A percentile compares a stretch with the other conserved stretches of the same genome.
phyloP scores from a whole-genome alignment of 2,888 invertebrate species.

The Apoda limacodes region DNA sequence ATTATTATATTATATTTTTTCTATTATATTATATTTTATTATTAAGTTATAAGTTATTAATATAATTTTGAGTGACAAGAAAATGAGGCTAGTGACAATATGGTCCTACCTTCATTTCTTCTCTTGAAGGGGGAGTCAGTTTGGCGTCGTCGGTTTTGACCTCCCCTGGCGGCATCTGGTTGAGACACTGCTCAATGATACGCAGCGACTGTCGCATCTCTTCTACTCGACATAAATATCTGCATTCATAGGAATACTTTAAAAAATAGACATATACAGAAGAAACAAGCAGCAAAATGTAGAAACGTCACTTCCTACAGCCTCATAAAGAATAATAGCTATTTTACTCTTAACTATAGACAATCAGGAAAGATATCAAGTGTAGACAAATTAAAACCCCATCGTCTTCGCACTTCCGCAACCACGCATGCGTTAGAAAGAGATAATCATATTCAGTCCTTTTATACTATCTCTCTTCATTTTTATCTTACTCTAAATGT shows the following conservation, averaged over 20 bases:
- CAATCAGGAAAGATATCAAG: too few relatives aligned
- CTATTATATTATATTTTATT: too few relatives aligned
- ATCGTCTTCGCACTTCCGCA: too few relatives aligned
- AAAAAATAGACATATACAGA: neutral
- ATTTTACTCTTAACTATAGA: too few relatives aligned
- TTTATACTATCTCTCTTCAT: too few relatives aligned
- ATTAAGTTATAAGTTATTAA: neutral
- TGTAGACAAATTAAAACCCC: too few relatives aligned
- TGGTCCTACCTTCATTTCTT: conserved; percentile 92
- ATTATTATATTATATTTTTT: too few relatives aligned
- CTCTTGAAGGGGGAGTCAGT: conserved; percentile 87
- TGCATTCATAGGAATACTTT: too few relatives aligned
- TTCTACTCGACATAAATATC: conserved; percentile 89
- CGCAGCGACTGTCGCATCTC: conserved; percentile 96
- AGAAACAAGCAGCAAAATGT: neutral
- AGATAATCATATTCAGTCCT: too few relatives aligned
- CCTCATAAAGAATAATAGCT: too few relatives aligned
- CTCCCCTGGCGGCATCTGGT: conserved; percentile 97
- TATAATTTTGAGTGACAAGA: neutral
- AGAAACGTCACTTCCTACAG: neutral
- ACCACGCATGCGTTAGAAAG: too few relatives aligned
- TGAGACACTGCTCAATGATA: conserved; percentile 96
- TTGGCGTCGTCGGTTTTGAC: conserved; percentile 96
- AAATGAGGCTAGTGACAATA: neutral
- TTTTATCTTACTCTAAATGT: too few relatives aligned